Base-by-base conservation (phyloP, 2,113 vertebrate species). In the Psophia crepitans region DNA sequence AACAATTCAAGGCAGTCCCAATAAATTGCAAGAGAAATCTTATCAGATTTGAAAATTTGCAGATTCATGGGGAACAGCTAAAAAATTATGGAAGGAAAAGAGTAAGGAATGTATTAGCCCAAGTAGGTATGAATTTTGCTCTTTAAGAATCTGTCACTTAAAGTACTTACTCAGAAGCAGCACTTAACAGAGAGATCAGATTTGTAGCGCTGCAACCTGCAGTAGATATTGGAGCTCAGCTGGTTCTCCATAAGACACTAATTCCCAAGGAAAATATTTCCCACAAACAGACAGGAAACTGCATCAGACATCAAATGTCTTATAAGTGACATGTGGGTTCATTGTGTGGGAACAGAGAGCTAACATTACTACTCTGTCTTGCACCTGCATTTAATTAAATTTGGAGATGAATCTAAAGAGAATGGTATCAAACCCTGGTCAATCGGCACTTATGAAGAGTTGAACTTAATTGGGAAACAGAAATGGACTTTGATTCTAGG, bases 251-350 rank as follows among this genome's bases (percentile, higher is more conserved):
- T 73, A 91, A 84, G 32, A 79, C 61, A 60, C 32, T 53, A 91
- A 89, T 90, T 95, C 24, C 65, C 53, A 90, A 82, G 26, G 15
- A 92, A 96, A 92, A 93, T 51, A 80, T 61, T 94, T 93, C 81
- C 58, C 58, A 64, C 75, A 93, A 91, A 66, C 30, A 70, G 69
- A 70, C 51, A 86, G 85, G 81, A 94, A 96, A 92, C 28, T 1
- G 5, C 53, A 88, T 53, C 48, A 91, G 87, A 84, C 54, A 84
- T 68, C 49, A 87, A 57, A 89, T 18, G 6, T 44, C 80, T 84
- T 41, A 0, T 4, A 78, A 92, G 51, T 37, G n/a, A 76, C 78
- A 69, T 2, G 13, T 0, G 2, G 12, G 46, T 46, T 58, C 14
- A 0, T 5, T 66, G 14, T 70, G 58, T 74, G 64, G 54, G 75